Evolutionary conservation across 2,888 invertebrate species (phyloP).

Genomic region (Bimastos eiseni): DNA sequence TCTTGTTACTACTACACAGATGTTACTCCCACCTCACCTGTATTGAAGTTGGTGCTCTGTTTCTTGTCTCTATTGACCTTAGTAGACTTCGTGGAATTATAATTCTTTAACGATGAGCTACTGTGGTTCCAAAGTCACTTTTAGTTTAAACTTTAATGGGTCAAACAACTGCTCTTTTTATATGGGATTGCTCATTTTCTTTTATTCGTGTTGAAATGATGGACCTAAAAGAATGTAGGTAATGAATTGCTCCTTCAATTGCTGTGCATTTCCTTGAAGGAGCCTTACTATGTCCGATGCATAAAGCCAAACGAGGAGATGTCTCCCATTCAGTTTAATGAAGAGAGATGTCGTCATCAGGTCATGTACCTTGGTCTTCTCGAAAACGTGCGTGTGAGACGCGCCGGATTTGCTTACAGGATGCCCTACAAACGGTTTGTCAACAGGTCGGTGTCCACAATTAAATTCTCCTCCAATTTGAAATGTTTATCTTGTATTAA

Average conservation of each 20-base stretch:
- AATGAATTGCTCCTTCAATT: conserved; percentile 71
- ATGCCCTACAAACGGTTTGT: conserved; percentile 91
- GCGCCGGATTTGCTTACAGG: conserved; percentile 95
- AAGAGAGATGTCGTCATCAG: conserved; percentile 71
- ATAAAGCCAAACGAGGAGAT: conserved; percentile 96
- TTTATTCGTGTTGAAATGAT: neutral
- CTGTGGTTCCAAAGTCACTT: too few relatives aligned
- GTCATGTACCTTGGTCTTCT: conserved; percentile 82
- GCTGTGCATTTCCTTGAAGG: conserved; percentile 73
- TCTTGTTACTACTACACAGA: neutral
- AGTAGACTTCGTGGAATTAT: too few relatives aligned
- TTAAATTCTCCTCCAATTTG: neutral
- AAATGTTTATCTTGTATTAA: neutral
- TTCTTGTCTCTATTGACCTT: too few relatives aligned
- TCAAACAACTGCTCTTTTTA: too few relatives aligned
- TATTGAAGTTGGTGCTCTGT: neutral
- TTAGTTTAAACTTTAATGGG: too few relatives aligned
- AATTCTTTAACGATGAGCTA: too few relatives aligned
- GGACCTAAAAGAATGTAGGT: neutral
- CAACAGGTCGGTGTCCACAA: conserved; percentile 68
- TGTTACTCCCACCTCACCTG: too few relatives aligned
- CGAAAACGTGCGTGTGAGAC: conserved; percentile 90
- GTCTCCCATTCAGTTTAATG: conserved; percentile 82
- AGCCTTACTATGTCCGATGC: conserved; percentile 94
- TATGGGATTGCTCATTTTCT: neutral